These are phyloP conservation scores for Syrmaticus mikado DNA, from an alignment of 2,113 vertebrate genomes.

Conservation along the genomic window DNA sequence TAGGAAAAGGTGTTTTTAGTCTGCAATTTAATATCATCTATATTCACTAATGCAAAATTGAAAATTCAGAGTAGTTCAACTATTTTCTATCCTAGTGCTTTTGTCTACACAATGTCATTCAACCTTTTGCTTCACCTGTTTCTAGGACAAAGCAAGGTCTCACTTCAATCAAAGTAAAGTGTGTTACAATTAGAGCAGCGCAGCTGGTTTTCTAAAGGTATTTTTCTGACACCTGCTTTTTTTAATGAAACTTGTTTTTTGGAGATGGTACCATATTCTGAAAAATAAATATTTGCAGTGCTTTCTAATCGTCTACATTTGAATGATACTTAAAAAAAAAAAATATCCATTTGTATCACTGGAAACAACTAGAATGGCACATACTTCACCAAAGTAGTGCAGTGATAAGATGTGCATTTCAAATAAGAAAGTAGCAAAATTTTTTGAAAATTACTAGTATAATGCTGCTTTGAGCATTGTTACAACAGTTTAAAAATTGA, in stretches of 20 bases:
- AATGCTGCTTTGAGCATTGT: fast-evolving
- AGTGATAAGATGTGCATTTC: background rate
- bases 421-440: background rate
- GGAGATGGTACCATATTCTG: background rate
- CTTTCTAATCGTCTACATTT: background rate
- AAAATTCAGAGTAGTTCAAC: background rate
- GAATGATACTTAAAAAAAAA: background rate
- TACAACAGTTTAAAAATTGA: background rate
- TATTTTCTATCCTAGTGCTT: background rate
- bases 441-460: background rate
- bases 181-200: background rate
- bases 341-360: background rate
- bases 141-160: background rate
- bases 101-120: background rate
- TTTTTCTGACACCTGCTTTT: background rate
- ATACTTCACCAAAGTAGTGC: background rate
- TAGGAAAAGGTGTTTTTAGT: background rate
- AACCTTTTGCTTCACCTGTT: background rate
- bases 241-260: background rate
- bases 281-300: background rate
- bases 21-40: background rate
- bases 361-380: background rate
- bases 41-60: background rate
- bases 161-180: background rate
- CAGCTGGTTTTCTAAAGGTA: background rate